Conservation (phyloP, 2,113 vertebrate species). For the Poeciliopsis occidentalis region DNA sequence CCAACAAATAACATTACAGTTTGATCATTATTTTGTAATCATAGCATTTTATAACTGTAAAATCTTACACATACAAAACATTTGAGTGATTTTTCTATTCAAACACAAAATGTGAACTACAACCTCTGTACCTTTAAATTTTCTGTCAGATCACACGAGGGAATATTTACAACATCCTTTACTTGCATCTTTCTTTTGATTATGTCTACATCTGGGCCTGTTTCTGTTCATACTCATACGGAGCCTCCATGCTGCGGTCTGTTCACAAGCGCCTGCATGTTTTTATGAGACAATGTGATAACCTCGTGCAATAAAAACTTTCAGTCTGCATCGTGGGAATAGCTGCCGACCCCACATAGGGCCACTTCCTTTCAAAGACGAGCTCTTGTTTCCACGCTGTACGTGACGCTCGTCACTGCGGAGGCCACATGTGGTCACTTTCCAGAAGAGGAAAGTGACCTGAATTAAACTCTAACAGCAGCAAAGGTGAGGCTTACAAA, state of each 20-base stretch:
- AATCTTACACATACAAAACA: background rate
- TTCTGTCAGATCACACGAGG: background rate
- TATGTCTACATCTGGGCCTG: constrained; percentile 33
- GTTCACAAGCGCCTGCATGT: constrained; percentile 3
- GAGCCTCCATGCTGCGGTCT: background rate
- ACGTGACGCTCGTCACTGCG: constrained; percentile 18
- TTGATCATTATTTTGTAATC: background rate
- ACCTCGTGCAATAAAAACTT: constrained; percentile 4
- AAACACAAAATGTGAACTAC: no score
- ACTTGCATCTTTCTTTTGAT: background rate
- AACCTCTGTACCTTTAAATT: background rate
- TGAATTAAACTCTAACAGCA: constrained; percentile 11
- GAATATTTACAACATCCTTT: background rate
- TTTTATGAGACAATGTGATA: constrained; percentile 8
- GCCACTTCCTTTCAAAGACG: constrained; percentile 43
- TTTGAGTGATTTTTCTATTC: background rate
- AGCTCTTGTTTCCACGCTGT: constrained; percentile 34
- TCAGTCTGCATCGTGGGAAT: constrained; percentile 48
- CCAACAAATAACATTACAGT: background rate
- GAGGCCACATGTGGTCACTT: constrained; percentile 21
- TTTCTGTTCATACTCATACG: constrained; percentile 26
- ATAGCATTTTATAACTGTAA: background rate
- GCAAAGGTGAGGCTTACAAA: no score
- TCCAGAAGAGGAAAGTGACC: constrained; percentile 40
- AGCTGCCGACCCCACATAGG: constrained; percentile 20